These are phyloP conservation scores for Loris lydekkerianus DNA, from an alignment of 2,797 vertebrate species.

Conservation along the genomic window DNA sequence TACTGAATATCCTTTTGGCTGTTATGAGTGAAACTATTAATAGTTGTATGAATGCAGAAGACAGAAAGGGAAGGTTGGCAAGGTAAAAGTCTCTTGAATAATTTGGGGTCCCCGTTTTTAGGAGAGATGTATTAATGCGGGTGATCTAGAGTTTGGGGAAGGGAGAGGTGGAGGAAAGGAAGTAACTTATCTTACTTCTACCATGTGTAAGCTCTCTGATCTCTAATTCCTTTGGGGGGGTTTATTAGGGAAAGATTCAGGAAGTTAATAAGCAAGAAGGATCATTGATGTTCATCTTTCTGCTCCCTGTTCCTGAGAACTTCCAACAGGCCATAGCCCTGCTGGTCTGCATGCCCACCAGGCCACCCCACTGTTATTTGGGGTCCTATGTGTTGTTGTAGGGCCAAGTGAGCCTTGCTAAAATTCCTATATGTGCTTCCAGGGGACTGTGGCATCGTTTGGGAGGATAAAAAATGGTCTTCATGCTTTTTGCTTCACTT, in stretches of 20 bases:
- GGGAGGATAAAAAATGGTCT: not conserved
- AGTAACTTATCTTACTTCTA: not conserved
- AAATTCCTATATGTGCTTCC: not conserved
- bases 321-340: not conserved
- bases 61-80: not conserved
- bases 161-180: not conserved
- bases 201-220: not conserved
- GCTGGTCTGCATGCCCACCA: fast-evolving
- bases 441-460: not conserved
- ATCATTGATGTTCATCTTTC: not conserved
- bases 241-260: constrained; percentile 1
- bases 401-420: not conserved
- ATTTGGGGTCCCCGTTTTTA: not conserved
- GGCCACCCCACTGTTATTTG: not conserved
- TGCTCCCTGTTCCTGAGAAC: not conserved
- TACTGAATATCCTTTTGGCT: not conserved
- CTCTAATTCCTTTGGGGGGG: not conserved
- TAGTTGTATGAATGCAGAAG: not conserved
- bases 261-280: not conserved
- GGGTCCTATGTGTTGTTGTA: not conserved
- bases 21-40: not conserved
- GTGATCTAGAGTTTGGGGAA: not conserved
- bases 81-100: not conserved
- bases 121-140: not conserved
- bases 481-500: not conserved